These are phyloP conservation scores for Ptychobarbus kaznakovi DNA, from an alignment of 2,797 vertebrate species.

Conservation along the genomic window DNA sequence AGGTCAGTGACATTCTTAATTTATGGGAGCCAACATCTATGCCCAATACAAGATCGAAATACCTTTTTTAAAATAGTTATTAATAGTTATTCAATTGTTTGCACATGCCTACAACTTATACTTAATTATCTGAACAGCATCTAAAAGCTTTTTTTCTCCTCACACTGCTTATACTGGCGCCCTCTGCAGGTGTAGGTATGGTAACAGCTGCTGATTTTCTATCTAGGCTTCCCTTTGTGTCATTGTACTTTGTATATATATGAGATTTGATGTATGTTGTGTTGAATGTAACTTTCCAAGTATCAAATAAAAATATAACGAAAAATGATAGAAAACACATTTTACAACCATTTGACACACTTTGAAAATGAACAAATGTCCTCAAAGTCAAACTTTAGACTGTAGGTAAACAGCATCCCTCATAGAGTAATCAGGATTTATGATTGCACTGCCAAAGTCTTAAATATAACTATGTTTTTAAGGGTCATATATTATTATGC, in stretches of 20 bases:
- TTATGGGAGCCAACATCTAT: not conserved
- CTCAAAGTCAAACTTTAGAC: not conserved
- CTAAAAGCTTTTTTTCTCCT: not conserved
- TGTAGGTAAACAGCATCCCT: not conserved
- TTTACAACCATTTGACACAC: not conserved
- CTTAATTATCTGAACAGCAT: not conserved
- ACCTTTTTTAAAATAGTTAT: not conserved
- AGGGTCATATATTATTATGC: not conserved
- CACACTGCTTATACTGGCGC: not conserved
- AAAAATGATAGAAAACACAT: not conserved
- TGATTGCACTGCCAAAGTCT: not conserved
- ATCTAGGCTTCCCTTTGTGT: not conserved
- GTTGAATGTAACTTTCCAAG: not conserved
- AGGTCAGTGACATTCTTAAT: not conserved
- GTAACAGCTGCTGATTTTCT: not conserved
- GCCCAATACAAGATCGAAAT: not conserved
- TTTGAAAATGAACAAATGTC: not conserved
- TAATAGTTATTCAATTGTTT: not conserved
- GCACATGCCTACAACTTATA: not conserved
- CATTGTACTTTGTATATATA: constrained; percentile 3
- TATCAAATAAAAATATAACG: not conserved
- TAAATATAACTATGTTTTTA: not conserved
- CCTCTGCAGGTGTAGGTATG: constrained; percentile 17
- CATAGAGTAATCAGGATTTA: not conserved
- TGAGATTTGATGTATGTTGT: not conserved